Conservation (phyloP, 2,113 vertebrate species). For the Boulengerochromis microlepis region DNA sequence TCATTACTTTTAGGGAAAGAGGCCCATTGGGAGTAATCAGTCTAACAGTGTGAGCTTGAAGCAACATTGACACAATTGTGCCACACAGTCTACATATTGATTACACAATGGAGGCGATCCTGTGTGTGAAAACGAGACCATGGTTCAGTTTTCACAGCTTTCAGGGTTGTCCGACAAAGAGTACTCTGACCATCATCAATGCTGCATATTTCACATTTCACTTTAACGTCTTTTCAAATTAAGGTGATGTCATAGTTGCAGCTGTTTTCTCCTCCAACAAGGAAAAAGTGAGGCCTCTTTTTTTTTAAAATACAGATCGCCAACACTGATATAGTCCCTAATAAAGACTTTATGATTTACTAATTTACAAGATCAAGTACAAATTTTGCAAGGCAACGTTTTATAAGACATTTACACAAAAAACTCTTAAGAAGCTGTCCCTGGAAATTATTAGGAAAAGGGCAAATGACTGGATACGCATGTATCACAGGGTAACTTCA, state of each 20-base stretch:
- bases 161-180: neutral
- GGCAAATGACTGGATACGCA: neutral
- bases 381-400: neutral
- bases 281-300: neutral
- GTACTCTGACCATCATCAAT: neutral
- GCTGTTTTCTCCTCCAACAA: neutral
- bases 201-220: neutral
- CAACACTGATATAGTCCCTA: neutral
- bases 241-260: neutral
- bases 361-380: neutral
- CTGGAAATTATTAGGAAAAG: neutral
- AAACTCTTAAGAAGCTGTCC: neutral
- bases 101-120: neutral
- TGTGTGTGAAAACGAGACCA: neutral
- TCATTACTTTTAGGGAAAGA: neutral
- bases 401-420: neutral
- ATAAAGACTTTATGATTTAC: neutral
- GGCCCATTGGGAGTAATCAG: neutral
- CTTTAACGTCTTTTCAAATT: neutral
- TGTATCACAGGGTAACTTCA: neutral
- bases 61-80: neutral
- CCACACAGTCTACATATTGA: conserved; percentile 1
- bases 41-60: neutral
- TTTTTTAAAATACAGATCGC: accelerated
- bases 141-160: neutral